These are phyloP conservation scores for Ciconia maguari DNA, from an alignment of 2,113 vertebrate species.

Conservation along the genomic window DNA sequence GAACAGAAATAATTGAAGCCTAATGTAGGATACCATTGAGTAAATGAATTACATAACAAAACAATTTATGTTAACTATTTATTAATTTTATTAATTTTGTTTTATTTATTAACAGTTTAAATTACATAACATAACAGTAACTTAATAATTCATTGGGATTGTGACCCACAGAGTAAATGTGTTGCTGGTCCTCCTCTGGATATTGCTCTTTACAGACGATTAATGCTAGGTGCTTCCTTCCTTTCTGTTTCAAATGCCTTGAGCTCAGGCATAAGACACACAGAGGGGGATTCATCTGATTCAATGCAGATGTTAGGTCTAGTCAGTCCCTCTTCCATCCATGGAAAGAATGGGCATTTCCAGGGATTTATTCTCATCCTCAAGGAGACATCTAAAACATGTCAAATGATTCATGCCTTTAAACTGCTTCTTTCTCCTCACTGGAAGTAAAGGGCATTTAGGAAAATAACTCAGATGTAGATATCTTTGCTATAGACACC, in stretches of 20 bases:
- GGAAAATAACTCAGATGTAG: background rate
- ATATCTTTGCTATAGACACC: background rate
- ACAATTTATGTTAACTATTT: background rate
- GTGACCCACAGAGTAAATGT: background rate
- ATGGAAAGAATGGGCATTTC: background rate
- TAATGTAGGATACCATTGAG: background rate
- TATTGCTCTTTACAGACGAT: background rate
- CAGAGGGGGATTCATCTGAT: background rate
- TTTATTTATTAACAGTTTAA: background rate
- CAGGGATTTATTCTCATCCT: background rate
- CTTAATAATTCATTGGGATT: background rate
- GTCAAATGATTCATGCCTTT: background rate
- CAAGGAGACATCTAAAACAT: background rate
- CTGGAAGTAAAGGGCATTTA: background rate
- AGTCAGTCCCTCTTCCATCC: background rate
- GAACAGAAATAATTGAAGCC: background rate
- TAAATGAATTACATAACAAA: background rate
- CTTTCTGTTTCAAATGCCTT: background rate
- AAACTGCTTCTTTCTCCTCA: background rate
- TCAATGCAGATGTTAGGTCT: background rate
- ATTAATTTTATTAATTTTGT: background rate
- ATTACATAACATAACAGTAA: background rate
- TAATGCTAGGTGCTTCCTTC: background rate
- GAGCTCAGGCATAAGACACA: background rate
- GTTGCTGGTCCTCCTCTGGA: background rate